phyloP scores from a whole-genome alignment of 2,113 vertebrate species.

The Cyanocitta stelleri region DNA sequence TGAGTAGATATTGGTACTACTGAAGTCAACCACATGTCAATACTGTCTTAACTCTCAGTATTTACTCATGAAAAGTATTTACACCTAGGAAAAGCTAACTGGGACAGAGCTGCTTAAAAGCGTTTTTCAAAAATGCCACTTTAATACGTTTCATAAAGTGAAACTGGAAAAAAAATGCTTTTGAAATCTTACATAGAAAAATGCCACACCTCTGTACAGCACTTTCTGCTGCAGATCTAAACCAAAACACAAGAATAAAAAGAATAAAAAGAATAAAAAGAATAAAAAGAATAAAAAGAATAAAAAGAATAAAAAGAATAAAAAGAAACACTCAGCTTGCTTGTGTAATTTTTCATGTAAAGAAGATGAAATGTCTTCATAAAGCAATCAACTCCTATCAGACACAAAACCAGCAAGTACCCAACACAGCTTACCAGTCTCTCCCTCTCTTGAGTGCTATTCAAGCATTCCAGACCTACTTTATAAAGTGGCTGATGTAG shows the following conservation, averaged over 20 bases:
- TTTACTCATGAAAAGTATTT: neutral
- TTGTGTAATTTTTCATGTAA: neutral
- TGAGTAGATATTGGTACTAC: neutral
- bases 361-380: neutral
- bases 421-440: neutral
- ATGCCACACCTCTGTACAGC: neutral
- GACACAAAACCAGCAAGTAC: neutral
- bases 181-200: neutral
- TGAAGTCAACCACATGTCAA: neutral
- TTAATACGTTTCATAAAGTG: neutral
- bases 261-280: neutral
- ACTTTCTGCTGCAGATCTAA: neutral
- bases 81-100: neutral
- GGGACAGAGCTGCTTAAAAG: neutral
- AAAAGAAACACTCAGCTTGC: neutral
- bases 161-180: neutral
- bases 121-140: neutral
- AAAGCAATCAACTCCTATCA: neutral
- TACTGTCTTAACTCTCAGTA: neutral
- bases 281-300: too few relatives aligned
- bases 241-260: neutral
- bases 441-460: neutral
- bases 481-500: neutral
- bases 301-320: too few relatives aligned
- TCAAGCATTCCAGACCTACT: neutral